Evolutionary conservation across 1,140 invertebrate species (phyloP).

Genomic region (Muscidifurax raptorellus): DNA sequence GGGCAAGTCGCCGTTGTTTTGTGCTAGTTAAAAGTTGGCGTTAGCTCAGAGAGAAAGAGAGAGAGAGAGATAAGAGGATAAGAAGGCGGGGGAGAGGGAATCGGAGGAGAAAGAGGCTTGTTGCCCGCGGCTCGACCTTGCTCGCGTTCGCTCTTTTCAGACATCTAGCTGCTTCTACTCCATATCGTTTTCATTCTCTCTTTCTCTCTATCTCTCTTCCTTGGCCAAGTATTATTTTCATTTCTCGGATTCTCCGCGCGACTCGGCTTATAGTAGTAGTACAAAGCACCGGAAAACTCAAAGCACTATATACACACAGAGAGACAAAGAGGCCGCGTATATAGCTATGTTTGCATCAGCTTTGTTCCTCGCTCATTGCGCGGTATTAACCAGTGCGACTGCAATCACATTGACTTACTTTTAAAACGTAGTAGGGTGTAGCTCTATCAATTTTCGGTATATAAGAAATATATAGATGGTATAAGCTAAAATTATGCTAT

Average conservation of each 20-base stretch:
- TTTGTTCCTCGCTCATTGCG: too few species aligned
- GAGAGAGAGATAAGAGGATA: slow-evolving; percentile 41
- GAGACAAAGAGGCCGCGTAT: too few species aligned
- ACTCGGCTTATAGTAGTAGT: neutral
- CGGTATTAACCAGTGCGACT: too few species aligned
- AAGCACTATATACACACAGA: too few species aligned
- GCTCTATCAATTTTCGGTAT: too few species aligned
- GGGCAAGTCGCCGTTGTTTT: slow-evolving; percentile 51
- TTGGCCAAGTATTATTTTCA: slow-evolving; percentile 14
- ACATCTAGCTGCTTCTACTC: neutral
- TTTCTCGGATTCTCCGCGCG: slow-evolving; percentile 7
- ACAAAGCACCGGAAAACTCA: too few species aligned
- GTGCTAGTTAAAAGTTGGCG: slow-evolving; percentile 61
- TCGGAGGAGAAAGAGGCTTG: neutral
- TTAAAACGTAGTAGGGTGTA: too few species aligned
- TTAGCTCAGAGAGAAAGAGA: slow-evolving; percentile 57
- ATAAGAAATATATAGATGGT: too few species aligned
- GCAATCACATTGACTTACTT: too few species aligned
- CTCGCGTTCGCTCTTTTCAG: neutral
- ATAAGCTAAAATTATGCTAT: too few species aligned
- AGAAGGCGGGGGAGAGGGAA: neutral
- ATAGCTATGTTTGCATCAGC: too few species aligned
- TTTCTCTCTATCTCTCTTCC: neutral
- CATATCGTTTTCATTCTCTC: neutral
- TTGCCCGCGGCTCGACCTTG: slow-evolving; percentile 26